These are phyloP conservation scores for Psilopsiagon aymara DNA, from an alignment of 2,113 vertebrate genomes.

Conservation along the genomic window DNA sequence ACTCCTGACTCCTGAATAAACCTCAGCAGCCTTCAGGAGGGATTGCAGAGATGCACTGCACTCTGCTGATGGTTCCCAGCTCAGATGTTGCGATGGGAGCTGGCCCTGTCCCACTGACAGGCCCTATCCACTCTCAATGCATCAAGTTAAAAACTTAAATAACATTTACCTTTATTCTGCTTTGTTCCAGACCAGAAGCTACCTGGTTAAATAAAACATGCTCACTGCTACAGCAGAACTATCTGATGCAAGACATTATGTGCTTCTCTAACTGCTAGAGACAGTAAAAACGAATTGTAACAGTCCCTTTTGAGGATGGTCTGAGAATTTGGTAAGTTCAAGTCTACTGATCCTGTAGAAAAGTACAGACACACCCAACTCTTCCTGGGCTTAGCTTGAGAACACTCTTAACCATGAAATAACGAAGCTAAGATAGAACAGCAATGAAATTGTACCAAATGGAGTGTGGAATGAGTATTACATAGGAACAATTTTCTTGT, in stretches of 20 bases:
- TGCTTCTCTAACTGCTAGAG: not conserved
- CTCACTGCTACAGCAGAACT: not conserved
- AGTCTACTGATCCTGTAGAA: not conserved
- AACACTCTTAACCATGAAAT: constrained; percentile 11
- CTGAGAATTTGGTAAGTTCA: not conserved
- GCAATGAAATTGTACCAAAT: constrained; percentile 35
- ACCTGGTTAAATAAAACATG: not conserved
- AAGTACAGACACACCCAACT: not conserved
- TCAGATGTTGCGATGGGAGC: not conserved
- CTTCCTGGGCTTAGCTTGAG: not conserved
- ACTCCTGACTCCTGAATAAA: not conserved
- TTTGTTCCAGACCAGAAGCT: not conserved
- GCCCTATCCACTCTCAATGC: not conserved
- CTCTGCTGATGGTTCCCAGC: not conserved
- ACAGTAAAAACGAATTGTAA: rapidly evolving
- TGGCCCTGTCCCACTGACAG: not conserved
- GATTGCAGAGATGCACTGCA: not conserved
- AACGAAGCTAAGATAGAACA: constrained; percentile 10
- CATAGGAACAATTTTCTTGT: not conserved
- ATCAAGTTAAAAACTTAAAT: not conserved
- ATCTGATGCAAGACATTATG: not conserved
- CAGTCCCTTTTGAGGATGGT: not conserved
- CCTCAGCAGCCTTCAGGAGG: too few relatives aligned
- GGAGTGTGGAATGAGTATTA: constrained; percentile 43
- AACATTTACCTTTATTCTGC: not conserved